Base-by-base conservation (phyloP, 2,888 invertebrate species). In the Antheraea assamensis region DNA sequence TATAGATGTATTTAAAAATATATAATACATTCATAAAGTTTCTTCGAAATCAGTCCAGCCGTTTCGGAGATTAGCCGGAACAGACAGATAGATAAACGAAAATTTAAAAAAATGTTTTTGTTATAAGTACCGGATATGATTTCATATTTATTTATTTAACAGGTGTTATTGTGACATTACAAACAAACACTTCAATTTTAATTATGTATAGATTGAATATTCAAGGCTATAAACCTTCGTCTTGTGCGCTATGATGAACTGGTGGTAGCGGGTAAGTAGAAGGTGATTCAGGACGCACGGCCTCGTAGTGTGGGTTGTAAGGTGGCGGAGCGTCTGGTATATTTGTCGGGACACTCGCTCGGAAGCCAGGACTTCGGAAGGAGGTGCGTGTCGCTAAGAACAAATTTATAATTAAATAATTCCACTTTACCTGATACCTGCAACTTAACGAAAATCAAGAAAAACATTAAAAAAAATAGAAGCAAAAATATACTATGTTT, bases 321-420 rank as follows among this genome's bases (percentile, higher is more conserved):
- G 91, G 89, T 77, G 92, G 92, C 35, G 91, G 91, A n/a, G 78
- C 77, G 72, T 86, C 88, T 13, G 90, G 89, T 66, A 89, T 89
- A 35, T 82, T 83, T 30, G 87, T 64, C 30, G 71, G 68, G 0
- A 70, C 75, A 30, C 61, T 52, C 70, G 71, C 73, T 19, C 74
- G 73, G 61, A 66, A 71, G 64, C 74, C 76, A 42, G 76, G 80
- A 17, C 83, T 79, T 77, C 83, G 83, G 74, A 85, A 80, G 61
- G 84, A 83, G 30, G 87, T 83, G 15, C 83, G 80, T 8, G 84
- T 82, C 42, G 75, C 80, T 79, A 74, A 52, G 64, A 72, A 74
- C 27, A 82, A 80, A 79, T 75, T 4, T 52, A 74, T 66, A 52
- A 58, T 24, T 24, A 58, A 55, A 24, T 58, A 58, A 13, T 42